Percentiles rank a stretch among this genome's conserved stretches.
These are phyloP conservation scores for Drosophila recens DNA, from an alignment of 2,888 invertebrate species.

Conservation along the genomic window DNA sequence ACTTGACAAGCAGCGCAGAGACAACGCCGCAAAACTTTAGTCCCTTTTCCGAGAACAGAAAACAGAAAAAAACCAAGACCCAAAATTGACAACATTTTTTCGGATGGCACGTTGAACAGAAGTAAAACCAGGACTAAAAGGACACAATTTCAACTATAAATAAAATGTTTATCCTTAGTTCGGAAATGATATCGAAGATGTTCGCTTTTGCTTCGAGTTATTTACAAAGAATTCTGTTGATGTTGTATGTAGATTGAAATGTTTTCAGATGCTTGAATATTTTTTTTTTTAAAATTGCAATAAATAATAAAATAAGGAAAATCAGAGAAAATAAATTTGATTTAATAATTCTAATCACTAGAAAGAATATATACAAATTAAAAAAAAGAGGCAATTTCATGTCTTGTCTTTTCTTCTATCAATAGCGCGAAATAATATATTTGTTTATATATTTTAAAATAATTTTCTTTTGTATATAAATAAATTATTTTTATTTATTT, in stretches of 20 bases:
- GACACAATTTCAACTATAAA: constrained; percentile 56
- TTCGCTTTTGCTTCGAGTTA: constrained; percentile 22
- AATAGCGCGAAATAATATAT: too few species aligned
- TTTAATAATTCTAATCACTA: too few species aligned
- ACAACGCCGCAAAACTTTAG: constrained; percentile 63
- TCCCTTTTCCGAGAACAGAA: constrained; percentile 18
- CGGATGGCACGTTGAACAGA: constrained; percentile 29
- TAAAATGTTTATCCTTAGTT: constrained; percentile 54
- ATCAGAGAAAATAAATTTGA: too few species aligned
- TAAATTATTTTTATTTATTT: too few species aligned
- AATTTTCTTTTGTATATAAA: too few species aligned
- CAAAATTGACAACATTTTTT: constrained; percentile 61
- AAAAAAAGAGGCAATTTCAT: too few species aligned
- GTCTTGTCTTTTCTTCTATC: too few species aligned
- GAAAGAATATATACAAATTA: too few species aligned
- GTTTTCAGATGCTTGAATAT: background rate
- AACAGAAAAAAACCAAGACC: constrained; percentile 4
- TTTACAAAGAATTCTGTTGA: constrained; percentile 17
- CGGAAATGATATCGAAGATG: constrained; percentile 49
- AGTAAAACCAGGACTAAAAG: constrained; percentile 52
- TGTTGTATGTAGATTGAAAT: constrained; percentile 13
- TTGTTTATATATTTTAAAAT: too few species aligned
- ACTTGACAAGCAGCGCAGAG: constrained; percentile 48
- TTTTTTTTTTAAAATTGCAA: background rate
- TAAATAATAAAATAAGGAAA: background rate